Conservation (phyloP, 2,113 vertebrate genomes). For the Cichladusa arquata region DNA sequence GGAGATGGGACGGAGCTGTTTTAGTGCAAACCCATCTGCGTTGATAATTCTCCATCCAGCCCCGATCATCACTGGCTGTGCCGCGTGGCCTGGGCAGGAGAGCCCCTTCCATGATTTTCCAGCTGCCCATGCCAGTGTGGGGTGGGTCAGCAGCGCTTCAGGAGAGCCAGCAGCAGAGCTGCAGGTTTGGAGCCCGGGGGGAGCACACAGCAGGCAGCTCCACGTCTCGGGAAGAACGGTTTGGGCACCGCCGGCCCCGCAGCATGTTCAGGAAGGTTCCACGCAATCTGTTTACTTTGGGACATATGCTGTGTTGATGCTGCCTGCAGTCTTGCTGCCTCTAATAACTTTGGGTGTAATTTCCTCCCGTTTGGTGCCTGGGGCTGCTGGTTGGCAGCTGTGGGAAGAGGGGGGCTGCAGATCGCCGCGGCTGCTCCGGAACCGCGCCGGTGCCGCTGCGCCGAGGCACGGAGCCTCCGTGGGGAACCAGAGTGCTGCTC, state of each 20-base stretch:
- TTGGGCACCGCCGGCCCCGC: background rate
- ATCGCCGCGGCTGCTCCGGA: background rate
- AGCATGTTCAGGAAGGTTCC: background rate
- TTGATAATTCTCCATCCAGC: background rate
- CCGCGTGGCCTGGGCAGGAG: background rate
- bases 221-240: background rate
- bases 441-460: background rate
- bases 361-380: background rate
- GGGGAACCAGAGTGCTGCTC: rapidly evolving
- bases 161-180: background rate
- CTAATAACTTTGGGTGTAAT: conserved; percentile 24
- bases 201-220: background rate
- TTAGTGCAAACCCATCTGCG: background rate
- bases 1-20: background rate
- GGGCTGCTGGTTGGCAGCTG: background rate
- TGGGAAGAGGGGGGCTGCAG: background rate
- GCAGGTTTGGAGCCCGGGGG: rapidly evolving
- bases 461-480: rapidly evolving
- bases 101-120: background rate
- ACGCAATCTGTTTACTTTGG: conserved; percentile 23
- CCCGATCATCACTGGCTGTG: background rate
- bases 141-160: background rate
- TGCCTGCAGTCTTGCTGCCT: conserved; percentile 19
- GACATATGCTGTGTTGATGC: conserved; percentile 18
- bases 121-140: rapidly evolving